Evolutionary conservation across 2,888 invertebrate species (phyloP), one percentile per base, ranked within the genome.

Genomic region (Temnothorax unifasciatus): DNA sequence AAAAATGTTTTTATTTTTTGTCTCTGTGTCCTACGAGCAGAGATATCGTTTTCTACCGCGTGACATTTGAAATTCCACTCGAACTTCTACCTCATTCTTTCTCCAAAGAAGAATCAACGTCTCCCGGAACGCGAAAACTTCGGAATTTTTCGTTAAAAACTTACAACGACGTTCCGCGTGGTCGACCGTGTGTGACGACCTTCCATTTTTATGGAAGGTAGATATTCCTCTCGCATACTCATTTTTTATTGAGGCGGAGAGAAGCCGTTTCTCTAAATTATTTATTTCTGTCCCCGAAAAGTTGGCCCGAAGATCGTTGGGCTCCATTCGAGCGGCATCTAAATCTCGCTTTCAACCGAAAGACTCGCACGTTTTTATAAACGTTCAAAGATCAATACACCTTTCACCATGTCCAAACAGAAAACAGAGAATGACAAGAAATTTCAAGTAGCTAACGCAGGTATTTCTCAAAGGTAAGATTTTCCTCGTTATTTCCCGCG

Each of bases 101-200:
- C 18, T 5, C 18, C 5, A 9, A 13, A 13, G 13, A 50, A 71
- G 47, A 81, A 38, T 59, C 71, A 81, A 81, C 47, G 59, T 81
- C 21, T 50, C 44, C 6, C 2, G 77, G 57, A 68, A 77, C 77
- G 41, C n/a, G 54, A 47, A 25, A 79, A 71, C 59, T 81, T 81
- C 0, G 38, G 18, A 71, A 81, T 71, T 81, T 59, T 71, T 71
- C 73, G 73, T 61, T 71, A 81, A 81, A 81, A 81, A 81, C 79
- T 81, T 71, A 81, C 34, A 50, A 59, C 13, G 44, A 79, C 59
- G 59, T 50, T 79, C 71, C 71, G 34, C n/a, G 47, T 21, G 57
- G 47, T 34, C 34, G 79, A 34, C 57, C 71, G 3, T 79, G 57
- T 57, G 21, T 21, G 69, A 34, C 34, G 44, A 79, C 41, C 54